phyloP scores from a whole-genome alignment of 2,113 vertebrate species.

The Psammodynastes pulverulentus region DNA sequence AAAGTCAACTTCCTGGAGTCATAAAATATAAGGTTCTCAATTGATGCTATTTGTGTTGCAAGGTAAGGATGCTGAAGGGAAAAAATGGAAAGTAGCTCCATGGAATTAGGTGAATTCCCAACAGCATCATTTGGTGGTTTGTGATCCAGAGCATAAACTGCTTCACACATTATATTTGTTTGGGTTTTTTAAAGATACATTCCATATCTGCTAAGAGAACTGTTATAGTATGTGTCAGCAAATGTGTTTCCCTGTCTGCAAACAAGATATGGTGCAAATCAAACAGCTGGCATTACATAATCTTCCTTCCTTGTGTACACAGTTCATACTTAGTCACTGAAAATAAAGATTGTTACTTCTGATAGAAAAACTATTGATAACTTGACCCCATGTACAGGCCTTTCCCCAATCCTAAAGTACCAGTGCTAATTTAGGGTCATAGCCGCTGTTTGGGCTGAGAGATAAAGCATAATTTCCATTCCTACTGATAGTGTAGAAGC shows the following conservation, averaged over 20 bases:
- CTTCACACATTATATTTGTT: neutral
- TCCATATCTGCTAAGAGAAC: neutral
- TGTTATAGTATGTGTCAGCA: neutral
- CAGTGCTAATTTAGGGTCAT: neutral
- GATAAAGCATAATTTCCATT: neutral
- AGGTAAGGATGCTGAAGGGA: neutral
- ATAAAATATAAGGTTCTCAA: neutral
- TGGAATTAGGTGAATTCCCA: neutral
- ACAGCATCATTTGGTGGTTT: neutral
- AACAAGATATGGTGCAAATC: neutral
- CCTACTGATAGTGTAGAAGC: neutral
- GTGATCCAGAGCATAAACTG: neutral
- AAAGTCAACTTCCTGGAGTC: neutral
- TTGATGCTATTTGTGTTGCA: neutral
- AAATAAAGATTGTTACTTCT: neutral
- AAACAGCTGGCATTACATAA: neutral
- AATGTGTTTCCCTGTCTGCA: neutral
- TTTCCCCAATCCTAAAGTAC: neutral
- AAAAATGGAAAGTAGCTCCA: neutral
- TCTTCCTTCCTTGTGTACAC: neutral
- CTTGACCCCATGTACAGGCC: neutral
- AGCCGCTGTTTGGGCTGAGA: neutral
- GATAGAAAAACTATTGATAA: neutral
- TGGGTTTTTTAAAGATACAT: neutral
- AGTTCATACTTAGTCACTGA: neutral